Conservation (phyloP, 35 echinoderm and acorn worm species). For the Patiria miniata region DNA sequence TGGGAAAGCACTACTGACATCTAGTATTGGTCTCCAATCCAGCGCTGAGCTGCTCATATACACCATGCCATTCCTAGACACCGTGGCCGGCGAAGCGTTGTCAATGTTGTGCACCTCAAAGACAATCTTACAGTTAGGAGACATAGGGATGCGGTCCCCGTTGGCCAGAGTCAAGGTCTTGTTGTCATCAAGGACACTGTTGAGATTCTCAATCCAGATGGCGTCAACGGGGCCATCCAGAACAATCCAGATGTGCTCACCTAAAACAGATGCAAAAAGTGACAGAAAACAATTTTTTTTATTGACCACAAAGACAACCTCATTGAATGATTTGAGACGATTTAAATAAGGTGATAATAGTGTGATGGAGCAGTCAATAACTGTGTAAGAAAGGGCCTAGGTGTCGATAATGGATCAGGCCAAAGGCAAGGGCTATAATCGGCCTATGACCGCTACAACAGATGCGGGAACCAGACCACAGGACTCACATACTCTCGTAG, state of each 20-base stretch:
- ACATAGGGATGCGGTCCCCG: slow-evolving; percentile 96
- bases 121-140: slow-evolving; percentile 94
- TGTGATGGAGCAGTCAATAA: too few relatives aligned
- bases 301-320: background rate
- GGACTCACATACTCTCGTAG: too few relatives aligned
- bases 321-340: background rate
- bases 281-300: background rate
- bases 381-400: too few relatives aligned
- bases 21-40: slow-evolving; percentile 85
- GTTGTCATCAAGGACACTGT: slow-evolving; percentile 98
- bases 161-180: slow-evolving; percentile 93
- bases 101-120: slow-evolving; percentile 99
- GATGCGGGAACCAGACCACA: too few relatives aligned
- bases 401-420: too few relatives aligned
- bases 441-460: too few relatives aligned
- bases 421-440: too few relatives aligned
- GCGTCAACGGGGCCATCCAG: slow-evolving; percentile 97
- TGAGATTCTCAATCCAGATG: slow-evolving; percentile 99
- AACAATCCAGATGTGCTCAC: slow-evolving; percentile 95
- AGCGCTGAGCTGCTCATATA: slow-evolving; percentile 94
- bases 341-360: background rate
- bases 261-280: slow-evolving; percentile 29
- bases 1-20: slow-evolving; percentile 20
- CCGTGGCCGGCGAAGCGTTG: slow-evolving; percentile 96
- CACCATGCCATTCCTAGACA: slow-evolving; percentile 99